Conservation (phyloP, 2,888 invertebrate genomes). For the Chaetogeoica ovagalla region DNA sequence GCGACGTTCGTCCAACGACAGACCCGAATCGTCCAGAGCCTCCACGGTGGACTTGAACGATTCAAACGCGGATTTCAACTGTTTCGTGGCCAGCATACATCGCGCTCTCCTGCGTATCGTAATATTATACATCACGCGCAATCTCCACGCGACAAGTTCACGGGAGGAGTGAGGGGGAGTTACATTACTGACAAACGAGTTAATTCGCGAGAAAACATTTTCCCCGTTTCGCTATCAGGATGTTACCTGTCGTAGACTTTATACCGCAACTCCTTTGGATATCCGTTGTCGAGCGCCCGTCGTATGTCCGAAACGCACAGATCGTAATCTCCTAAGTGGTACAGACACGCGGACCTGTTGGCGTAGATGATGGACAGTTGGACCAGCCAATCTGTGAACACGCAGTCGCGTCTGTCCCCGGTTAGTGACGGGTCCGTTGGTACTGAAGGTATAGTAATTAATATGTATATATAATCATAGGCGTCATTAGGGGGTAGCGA, state of each 20-base stretch:
- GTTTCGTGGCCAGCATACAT: conserved; percentile 70
- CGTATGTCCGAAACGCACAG: conserved; percentile 73
- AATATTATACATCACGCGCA: too few relatives aligned
- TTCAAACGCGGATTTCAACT: conserved; percentile 67
- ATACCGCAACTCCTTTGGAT: conserved; percentile 73
- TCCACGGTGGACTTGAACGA: conserved; percentile 71
- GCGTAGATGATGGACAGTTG: conserved; percentile 68
- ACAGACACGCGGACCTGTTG: conserved; percentile 79
- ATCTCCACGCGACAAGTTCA: too few relatives aligned
- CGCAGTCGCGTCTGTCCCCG: background rate
- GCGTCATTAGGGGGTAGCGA: too few relatives aligned
- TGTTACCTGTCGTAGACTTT: conserved; percentile 69
- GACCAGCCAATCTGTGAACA: conserved; percentile 24
- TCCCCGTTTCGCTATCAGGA: too few relatives aligned
- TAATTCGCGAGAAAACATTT: too few relatives aligned
- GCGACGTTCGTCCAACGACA: conserved; percentile 67
- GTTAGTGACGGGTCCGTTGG: too few relatives aligned
- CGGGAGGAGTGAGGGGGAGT: too few relatives aligned
- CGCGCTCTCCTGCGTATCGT: conserved; percentile 65
- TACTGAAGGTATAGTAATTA: too few relatives aligned
- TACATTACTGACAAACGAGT: too few relatives aligned
- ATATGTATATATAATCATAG: too few relatives aligned
- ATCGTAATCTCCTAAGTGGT: conserved; percentile 71
- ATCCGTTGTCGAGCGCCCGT: conserved; percentile 68
- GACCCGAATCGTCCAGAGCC: conserved; percentile 69